These are phyloP conservation scores for Temnothorax rugatulus DNA, from an alignment of 2,888 invertebrate genomes.

Conservation along the genomic window DNA sequence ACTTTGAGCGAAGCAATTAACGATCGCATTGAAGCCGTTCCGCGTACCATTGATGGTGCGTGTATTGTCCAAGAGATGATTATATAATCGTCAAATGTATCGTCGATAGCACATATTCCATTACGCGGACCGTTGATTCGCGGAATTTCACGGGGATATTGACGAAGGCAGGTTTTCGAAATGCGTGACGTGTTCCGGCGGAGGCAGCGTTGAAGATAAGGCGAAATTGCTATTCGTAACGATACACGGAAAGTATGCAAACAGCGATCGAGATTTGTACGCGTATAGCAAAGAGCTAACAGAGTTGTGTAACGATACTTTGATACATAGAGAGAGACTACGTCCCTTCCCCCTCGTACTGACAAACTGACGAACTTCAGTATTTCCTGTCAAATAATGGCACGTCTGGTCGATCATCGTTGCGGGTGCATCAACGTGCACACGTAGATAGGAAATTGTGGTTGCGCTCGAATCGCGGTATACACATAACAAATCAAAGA, in stretches of 20 bases:
- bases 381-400: constrained; percentile 45
- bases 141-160: constrained; percentile 20
- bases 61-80: constrained; percentile 5
- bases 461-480: constrained; percentile 38
- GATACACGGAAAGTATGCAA: constrained; percentile 12
- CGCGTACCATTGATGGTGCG: background rate
- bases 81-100: constrained; percentile 31
- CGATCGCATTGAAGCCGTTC: constrained; percentile 15
- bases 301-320: constrained; percentile 16
- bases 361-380: constrained; percentile 15
- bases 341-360: background rate
- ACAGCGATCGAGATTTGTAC: constrained; percentile 15
- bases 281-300: constrained; percentile 18
- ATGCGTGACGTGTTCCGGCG: constrained; percentile 5
- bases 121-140: constrained; percentile 28
- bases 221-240: constrained; percentile 33
- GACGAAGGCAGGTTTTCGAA: background rate
- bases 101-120: constrained; percentile 6
- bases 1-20: constrained; percentile 33
- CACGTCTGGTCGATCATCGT: constrained; percentile 50
- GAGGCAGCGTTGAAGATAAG: constrained; percentile 11
- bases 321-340: constrained; percentile 9
- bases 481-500: constrained; percentile 43
- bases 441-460: constrained; percentile 47
- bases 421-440: constrained; percentile 33